Evolutionary conservation across 2,797 vertebrate genomes (phyloP).

Genomic region (Hydrophis major): DNA sequence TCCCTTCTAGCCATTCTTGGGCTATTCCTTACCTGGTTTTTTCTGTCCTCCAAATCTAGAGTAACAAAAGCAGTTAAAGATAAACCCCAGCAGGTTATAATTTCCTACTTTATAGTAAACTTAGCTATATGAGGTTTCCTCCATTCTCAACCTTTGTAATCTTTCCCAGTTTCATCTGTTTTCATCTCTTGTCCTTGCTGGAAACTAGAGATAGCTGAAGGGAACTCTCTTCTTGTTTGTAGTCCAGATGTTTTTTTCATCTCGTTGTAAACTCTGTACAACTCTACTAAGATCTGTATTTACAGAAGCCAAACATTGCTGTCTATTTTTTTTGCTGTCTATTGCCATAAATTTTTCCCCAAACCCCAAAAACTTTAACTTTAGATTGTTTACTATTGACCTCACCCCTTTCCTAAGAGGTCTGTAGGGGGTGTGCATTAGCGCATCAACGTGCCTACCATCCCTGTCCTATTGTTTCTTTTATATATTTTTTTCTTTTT

Average conservation of each 20-base stretch:
- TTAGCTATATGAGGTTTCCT: not conserved
- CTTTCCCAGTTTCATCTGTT: not conserved
- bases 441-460: no score
- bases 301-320: not conserved
- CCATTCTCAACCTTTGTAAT: not conserved
- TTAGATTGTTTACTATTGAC: no score
- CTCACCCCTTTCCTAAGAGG: no score
- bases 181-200: not conserved
- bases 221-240: not conserved
- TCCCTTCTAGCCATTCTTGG: not conserved
- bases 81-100: not conserved
- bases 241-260: slow-evolving; percentile 9
- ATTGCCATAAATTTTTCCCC: no score
- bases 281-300: slow-evolving; percentile 2
- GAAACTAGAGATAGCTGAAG: not conserved
- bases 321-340: not conserved
- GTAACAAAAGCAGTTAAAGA: no score
- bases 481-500: no score
- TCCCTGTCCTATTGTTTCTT: no score
- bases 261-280: slow-evolving; percentile 5
- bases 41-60: not conserved
- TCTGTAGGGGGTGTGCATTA: no score
- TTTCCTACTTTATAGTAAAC: not conserved
- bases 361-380: no score
- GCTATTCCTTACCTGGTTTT: not conserved